phyloP scores from a whole-genome alignment of 1,140 invertebrate genomes.

The Paracyclopina nana region DNA sequence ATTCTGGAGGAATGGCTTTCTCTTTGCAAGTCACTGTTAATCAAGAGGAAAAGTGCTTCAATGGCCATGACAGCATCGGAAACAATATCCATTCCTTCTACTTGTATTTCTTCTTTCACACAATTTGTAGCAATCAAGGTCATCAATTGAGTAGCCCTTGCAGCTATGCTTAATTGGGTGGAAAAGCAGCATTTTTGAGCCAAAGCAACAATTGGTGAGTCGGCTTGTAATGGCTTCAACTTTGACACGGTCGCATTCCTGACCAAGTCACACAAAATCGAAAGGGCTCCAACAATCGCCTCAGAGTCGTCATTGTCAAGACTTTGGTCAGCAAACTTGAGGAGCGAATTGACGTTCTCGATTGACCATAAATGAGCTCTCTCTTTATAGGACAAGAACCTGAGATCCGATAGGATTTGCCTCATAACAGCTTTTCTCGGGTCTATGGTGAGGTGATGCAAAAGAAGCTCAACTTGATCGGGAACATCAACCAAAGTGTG shows the following conservation, averaged over 20 bases:
- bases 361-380: constrained; percentile 56
- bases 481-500: constrained; percentile 76
- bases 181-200: background rate
- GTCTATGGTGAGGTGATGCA: constrained; percentile 28
- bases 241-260: background rate
- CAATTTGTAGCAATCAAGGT: background rate
- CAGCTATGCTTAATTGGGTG: background rate
- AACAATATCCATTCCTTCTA: constrained; percentile 9
- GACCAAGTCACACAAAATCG: constrained; percentile 20
- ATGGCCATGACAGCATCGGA: constrained; percentile 23
- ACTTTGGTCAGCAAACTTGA: constrained; percentile 28
- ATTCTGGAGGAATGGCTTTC: constrained; percentile 23
- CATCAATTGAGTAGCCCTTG: background rate
- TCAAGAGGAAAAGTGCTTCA: constrained; percentile 45
- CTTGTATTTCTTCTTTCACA: background rate
- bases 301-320: constrained; percentile 25
- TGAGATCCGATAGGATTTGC: constrained; percentile 27
- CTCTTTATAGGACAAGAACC: constrained; percentile 30
- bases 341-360: constrained; percentile 40
- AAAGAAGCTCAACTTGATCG: constrained; percentile 45
- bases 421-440: constrained; percentile 27
- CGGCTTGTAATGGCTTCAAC: background rate
- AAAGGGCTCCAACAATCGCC: background rate
- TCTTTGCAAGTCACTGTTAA: constrained; percentile 26
- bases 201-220: background rate